These are phyloP conservation scores for Tragulus kanchil DNA, from an alignment of 2,113 vertebrate genomes.

Conservation along the genomic window DNA sequence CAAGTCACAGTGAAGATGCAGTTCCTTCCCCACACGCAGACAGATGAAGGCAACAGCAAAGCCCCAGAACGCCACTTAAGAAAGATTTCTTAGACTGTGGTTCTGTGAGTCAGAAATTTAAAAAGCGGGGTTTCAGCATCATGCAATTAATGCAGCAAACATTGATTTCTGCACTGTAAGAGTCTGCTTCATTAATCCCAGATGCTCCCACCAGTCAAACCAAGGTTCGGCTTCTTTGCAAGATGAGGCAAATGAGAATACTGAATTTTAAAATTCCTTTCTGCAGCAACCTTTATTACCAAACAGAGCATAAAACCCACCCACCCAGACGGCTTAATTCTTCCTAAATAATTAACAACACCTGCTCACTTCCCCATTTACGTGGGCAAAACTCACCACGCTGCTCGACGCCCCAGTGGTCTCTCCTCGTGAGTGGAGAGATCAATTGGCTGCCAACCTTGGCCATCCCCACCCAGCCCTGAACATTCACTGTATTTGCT, in stretches of 20 bases:
- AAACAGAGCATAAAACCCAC: conserved; percentile 67
- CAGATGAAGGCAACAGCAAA: not conserved
- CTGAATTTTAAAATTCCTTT: conserved; percentile 80
- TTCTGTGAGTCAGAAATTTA: conserved; percentile 86
- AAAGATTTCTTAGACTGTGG: conserved; percentile 84
- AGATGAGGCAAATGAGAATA: conserved; percentile 76
- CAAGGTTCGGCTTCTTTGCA: conserved; percentile 69
- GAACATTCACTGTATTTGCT: not conserved
- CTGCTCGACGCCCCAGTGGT: not conserved
- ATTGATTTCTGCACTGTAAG: conserved; percentile 88
- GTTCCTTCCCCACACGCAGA: not conserved
- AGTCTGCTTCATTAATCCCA: conserved; percentile 90
- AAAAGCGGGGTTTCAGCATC: conserved; percentile 81
- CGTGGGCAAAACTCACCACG: not conserved
- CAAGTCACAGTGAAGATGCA: not conserved
- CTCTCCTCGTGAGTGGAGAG: not conserved
- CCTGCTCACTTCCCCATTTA: conserved; percentile 45
- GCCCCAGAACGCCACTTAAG: conserved; percentile 52
- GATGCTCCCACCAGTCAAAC: conserved; percentile 85
- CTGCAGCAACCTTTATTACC: conserved; percentile 73
- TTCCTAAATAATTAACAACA: conserved; percentile 76
- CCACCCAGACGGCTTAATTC: conserved; percentile 54
- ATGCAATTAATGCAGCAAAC: conserved; percentile 87
- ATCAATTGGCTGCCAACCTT: not conserved
- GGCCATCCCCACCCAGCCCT: not conserved